Conservation (phyloP, 1,140 invertebrate genomes). For the Ooceraea biroi region DNA sequence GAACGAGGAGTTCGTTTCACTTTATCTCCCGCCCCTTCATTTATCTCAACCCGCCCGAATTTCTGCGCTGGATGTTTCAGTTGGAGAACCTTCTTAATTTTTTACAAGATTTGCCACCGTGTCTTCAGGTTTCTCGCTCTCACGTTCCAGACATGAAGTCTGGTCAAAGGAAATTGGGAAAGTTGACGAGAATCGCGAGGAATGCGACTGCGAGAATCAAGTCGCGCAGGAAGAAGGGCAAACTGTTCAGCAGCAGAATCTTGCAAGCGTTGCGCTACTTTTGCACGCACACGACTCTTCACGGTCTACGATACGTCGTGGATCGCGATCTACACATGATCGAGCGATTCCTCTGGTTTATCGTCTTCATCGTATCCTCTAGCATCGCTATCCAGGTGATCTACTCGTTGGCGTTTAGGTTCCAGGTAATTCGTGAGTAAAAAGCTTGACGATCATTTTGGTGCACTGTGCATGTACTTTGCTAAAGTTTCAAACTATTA, state of each 20-base stretch:
- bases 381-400: conserved; percentile 26
- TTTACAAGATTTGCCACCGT: background rate
- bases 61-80: background rate
- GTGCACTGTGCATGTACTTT: background rate
- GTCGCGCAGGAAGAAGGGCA: background rate
- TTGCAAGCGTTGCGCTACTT: background rate
- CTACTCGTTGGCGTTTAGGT: conserved; percentile 1
- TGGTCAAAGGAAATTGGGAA: background rate
- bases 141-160: conserved; percentile 1
- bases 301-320: conserved; percentile 40
- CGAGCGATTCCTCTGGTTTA: conserved; percentile 51
- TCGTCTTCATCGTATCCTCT: conserved; percentile 18
- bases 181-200: background rate
- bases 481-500: background rate
- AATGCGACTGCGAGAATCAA: conserved; percentile 9
- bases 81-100: conserved; percentile 11
- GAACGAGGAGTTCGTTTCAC: background rate
- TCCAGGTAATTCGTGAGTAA: conserved; percentile 50
- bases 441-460: background rate
- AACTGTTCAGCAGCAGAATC: conserved; percentile 1
- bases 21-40: background rate
- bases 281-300: conserved; percentile 45
- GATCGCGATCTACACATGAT: conserved; percentile 34
- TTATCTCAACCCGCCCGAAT: background rate
- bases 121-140: background rate